These are phyloP conservation scores for Hystrix brachyura DNA, from an alignment of 2,113 vertebrate genomes.

Conservation along the genomic window DNA sequence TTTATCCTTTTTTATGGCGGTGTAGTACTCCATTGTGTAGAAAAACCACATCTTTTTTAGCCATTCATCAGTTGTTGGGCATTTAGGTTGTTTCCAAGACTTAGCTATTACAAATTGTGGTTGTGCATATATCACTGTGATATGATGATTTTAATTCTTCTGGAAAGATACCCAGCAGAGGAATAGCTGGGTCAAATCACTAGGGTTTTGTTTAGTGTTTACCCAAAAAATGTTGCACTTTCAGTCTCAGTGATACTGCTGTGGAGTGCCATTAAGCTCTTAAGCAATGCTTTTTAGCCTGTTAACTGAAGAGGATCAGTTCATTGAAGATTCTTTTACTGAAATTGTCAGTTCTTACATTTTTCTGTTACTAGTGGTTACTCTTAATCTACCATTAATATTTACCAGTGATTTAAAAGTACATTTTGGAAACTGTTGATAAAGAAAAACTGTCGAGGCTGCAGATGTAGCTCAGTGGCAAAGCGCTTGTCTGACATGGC, in stretches of 20 bases:
- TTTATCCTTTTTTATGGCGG: too few species aligned
- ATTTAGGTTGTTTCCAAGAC: too few species aligned
- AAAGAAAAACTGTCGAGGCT: conserved; percentile 24
- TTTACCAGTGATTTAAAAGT: conserved; percentile 60
- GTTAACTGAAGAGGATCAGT: background rate
- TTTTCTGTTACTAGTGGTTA: conserved; percentile 48
- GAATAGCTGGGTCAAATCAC: too few species aligned
- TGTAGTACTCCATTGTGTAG: too few species aligned
- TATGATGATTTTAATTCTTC: too few species aligned
- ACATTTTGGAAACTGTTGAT: conserved; percentile 54
- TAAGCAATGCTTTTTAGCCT: background rate
- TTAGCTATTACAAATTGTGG: too few species aligned
- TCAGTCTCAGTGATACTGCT: background rate
- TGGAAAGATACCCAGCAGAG: too few species aligned
- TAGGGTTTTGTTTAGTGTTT: conserved; percentile 26
- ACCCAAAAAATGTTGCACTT: background rate
- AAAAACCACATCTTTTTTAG: too few species aligned
- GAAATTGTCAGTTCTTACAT: conserved; percentile 34
- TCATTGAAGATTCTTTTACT: background rate
- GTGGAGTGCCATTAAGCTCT: background rate
- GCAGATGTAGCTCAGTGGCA: background rate
- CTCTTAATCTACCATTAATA: conserved; percentile 48
- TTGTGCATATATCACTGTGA: too few species aligned
- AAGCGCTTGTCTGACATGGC: background rate
- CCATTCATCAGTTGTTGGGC: too few species aligned